Conservation (phyloP, 2,888 invertebrate species). For the Periphyllus acericola region DNA sequence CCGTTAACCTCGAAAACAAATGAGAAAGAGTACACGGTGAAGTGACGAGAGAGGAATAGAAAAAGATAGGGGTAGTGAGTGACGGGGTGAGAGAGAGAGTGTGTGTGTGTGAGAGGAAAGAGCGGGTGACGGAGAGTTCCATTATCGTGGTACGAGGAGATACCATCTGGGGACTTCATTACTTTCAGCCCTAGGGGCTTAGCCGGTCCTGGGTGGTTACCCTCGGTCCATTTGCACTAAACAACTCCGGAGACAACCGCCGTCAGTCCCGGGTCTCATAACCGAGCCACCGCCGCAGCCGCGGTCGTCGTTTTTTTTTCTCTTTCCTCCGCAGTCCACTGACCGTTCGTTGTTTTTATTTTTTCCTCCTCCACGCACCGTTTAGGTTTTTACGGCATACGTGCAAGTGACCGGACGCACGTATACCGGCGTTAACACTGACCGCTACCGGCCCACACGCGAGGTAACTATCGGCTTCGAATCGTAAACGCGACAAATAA, state of each 20-base stretch:
- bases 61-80: background rate
- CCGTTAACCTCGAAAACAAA: conserved; percentile 37
- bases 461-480: background rate
- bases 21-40: background rate
- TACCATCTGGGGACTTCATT: conserved; percentile 58
- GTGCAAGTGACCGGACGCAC: conserved; percentile 12
- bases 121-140: background rate
- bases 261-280: background rate
- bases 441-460: background rate
- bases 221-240: conserved; percentile 53
- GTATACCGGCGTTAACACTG: conserved; percentile 16
- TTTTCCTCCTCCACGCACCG: background rate
- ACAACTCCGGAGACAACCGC: background rate
- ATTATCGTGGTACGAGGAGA: conserved; percentile 16
- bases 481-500: conserved; percentile 5
- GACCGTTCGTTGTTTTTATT: background rate
- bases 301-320: conserved; percentile 15
- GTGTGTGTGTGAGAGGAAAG: too few relatives aligned
- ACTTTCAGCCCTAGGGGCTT: conserved; percentile 35
- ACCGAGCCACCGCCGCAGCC: background rate
- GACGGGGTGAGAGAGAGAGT: background rate
- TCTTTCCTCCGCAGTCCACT: background rate
- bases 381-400: conserved; percentile 10
- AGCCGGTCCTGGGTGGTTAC: conserved; percentile 10
- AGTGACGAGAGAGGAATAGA: background rate